Evolutionary conservation across 2,888 invertebrate genomes (phyloP), one percentile per base, ranked within the genome.

Genomic region (Aethes cnicana): DNA sequence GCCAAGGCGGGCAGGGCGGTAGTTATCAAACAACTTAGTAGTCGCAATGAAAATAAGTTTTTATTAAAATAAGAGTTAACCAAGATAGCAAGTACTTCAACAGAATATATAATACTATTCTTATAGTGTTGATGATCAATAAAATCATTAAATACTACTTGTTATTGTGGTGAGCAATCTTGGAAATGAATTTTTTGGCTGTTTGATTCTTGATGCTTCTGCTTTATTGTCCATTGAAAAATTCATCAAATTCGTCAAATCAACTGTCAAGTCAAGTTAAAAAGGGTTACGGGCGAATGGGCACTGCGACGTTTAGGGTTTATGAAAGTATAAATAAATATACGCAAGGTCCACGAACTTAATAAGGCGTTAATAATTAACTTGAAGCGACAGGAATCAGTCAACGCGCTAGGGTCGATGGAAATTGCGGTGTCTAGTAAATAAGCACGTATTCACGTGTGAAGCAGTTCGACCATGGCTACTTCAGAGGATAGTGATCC

Each of bases 401-500:
- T 52, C 46, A 33, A 39, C 37, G 21, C 37, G 20, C 46, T 33
- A 20, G n/a, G 26, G 26, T 52, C 52, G 39, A 52, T 52, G 52
- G 52, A 30, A 39, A 25, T 17, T 30, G 11, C 43, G 32, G 37
- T 46, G 17, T 25, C 32, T 26, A 32, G 25, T 39, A 52, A 39
- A 52, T 52, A 52, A 39, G 39, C 44, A 20, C 52, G 17, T 50
- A 49, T 30, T 36, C 9, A 23, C 52, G 44, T 25, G 14, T 37
- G 12, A 25, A 16, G 23, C 39, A 9, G 16, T 23, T 17, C 46
- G 30, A 69, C 53, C 33, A 74, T 74, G 66, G 75, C 81, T 72
- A 69, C 74, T 25, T 74, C 73, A 32, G 76, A 72, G n/a, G 66
- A 68, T 11, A 70, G 70, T 44, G 61, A 64, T 36, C 58, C 71